phyloP scores from a whole-genome alignment of 2,888 invertebrate genomes.

The Nesidiocoris tenuis region DNA sequence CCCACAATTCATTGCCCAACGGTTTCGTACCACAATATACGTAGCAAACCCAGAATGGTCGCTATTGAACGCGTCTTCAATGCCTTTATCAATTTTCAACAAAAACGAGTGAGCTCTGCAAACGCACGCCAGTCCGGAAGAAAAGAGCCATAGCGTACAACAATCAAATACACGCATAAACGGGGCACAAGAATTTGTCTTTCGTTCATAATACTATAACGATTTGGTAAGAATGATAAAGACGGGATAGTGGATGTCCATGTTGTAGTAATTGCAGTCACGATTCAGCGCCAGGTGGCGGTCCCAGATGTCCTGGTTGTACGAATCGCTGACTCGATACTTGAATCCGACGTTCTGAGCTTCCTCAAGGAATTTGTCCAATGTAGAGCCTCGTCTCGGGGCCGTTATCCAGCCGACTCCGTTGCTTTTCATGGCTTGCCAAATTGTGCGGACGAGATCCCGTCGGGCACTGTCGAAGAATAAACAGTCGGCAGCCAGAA shows the following conservation, averaged over 20 bases:
- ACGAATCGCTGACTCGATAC: slow-evolving; percentile 62
- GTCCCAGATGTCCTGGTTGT: slow-evolving; percentile 68
- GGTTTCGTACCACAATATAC: too few species aligned
- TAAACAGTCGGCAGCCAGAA: slow-evolving; percentile 76
- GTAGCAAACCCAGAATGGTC: too few species aligned
- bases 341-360: slow-evolving; percentile 62
- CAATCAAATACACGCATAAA: too few species aligned
- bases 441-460: slow-evolving; percentile 67
- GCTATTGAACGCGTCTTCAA: too few species aligned
- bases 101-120: too few species aligned
- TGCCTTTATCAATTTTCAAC: too few species aligned
- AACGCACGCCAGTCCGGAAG: too few species aligned
- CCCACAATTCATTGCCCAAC: too few species aligned
- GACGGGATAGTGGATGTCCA: slow-evolving; percentile 71
- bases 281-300: slow-evolving; percentile 63
- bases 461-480: slow-evolving; percentile 73
- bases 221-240: slow-evolving; percentile 62
- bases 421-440: slow-evolving; percentile 61
- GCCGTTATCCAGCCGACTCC: slow-evolving; percentile 75
- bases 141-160: too few species aligned
- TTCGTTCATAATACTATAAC: slow-evolving; percentile 10
- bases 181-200: not conserved
- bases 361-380: slow-evolving; percentile 66
- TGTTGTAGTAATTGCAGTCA: slow-evolving; percentile 63
- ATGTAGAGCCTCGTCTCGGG: slow-evolving; percentile 70